A percentile compares a stretch with the other conserved stretches of the same genome.
Conservation (phyloP, 2,797 vertebrate species). For the Ptychobarbus kaznakovi region DNA sequence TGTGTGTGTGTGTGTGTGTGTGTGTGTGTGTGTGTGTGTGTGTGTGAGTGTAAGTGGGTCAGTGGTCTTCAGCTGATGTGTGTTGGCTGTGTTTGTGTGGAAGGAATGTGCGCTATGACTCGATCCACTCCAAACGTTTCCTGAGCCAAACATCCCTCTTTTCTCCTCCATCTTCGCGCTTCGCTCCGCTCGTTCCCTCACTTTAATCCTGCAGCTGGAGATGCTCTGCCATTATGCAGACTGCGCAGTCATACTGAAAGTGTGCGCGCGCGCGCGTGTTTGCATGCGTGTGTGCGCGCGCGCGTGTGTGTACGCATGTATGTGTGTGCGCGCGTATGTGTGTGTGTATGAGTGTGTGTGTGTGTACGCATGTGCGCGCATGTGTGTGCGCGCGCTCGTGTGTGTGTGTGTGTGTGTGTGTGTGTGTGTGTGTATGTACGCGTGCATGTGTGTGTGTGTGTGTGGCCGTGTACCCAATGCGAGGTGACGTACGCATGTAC, state of each 20-base stretch:
- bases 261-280: constrained; percentile 27
- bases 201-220: neutral
- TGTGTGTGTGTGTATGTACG: too few species aligned
- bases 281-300: constrained; percentile 63
- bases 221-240: neutral
- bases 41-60: constrained; percentile 53
- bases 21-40: constrained; percentile 24
- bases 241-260: neutral
- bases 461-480: neutral
- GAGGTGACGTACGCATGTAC: neutral
- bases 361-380: too few species aligned
- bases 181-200: neutral
- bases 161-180: constrained; percentile 11
- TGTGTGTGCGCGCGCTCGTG: too few species aligned
- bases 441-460: neutral
- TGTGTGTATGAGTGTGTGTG: too few species aligned
- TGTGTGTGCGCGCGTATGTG: neutral
- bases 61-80: constrained; percentile 57
- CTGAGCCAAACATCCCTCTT: constrained; percentile 68
- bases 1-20: constrained; percentile 3
- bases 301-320: neutral
- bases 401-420: too few species aligned
- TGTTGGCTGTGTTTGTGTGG: constrained; percentile 67
- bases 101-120: constrained; percentile 74
- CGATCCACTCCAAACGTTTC: constrained; percentile 51